Base-by-base conservation (phyloP, 2,888 invertebrate species). In the Oxytorus armatus region DNA sequence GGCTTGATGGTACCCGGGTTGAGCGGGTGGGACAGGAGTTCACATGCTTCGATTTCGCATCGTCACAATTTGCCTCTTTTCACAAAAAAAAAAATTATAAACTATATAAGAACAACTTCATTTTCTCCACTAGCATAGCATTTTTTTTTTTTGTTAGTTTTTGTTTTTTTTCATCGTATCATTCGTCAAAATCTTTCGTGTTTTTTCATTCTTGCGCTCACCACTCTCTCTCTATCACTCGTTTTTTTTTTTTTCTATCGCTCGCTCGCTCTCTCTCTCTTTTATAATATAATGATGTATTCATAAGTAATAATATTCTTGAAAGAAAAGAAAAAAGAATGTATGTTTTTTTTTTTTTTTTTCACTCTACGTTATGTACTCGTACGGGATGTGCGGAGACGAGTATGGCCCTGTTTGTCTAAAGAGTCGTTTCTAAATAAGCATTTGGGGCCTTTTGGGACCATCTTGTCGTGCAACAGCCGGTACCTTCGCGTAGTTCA, bases 251-350 rank as follows among this genome's bases (percentile, higher is more conserved):
- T 81, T 77, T 83, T 79, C 42, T 73, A 66, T 63, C 82, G 29
- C 82, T 76, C 75, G 83, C 80, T 82, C 81, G 75, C 82, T 78
- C 82, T 76, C 75, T 84, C 80, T 82, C 81, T 77, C 82, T 78
- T 85, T 82, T 86, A 70, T 85, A 86, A 86, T 85, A 85, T 86
- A 89, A 86, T 88, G 85, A 88, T 86, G 88, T 89, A 88, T 88
- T 88, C 88, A 87, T 89, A 87, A 89, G 86, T 88, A 88, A 89
- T 89, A 88, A 88, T 89, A 88, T 89, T 90, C 85, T 88, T 88
- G 87, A 83, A 85, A 86, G 85, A 85, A 85, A 81, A 84, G 73
- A 82, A 63, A 76, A 81, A 77, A 83, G 85, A 87, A 86, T 88
- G 85, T 87, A 88, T 89, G 88, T 89, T 88, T 86, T 87, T 86